A percentile compares a stretch with the other conserved stretches of the same genome.
These are phyloP conservation scores for Cheilosia vulpina DNA, from an alignment of 2,888 invertebrate species.

Conservation along the genomic window DNA sequence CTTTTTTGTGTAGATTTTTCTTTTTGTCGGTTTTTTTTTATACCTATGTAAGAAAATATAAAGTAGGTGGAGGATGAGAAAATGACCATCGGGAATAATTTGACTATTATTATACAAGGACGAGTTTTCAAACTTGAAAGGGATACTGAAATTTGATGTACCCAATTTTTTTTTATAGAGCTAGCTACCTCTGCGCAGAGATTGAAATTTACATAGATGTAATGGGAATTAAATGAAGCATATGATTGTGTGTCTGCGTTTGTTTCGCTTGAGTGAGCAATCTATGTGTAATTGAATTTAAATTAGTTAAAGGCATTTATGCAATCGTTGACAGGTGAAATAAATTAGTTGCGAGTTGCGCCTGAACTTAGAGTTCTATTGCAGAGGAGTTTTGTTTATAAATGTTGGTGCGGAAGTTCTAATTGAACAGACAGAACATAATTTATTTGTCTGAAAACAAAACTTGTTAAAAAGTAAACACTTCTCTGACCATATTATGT, in stretches of 20 bases:
- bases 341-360: too few species aligned
- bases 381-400: too few species aligned
- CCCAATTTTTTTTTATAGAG: neutral
- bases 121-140: conserved; percentile 51
- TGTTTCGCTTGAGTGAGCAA: neutral
- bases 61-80: conserved; percentile 53
- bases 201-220: conserved; percentile 26
- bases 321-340: neutral
- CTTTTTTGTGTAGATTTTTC: conserved; percentile 32
- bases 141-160: conserved; percentile 54
- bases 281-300: neutral
- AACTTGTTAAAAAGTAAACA: too few species aligned
- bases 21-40: conserved; percentile 11
- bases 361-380: too few species aligned
- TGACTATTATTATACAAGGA: conserved; percentile 64
- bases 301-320: neutral
- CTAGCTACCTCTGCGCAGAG: conserved; percentile 13
- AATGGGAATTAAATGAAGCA: conserved; percentile 2
- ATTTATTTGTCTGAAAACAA: too few species aligned
- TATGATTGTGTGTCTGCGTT: neutral
- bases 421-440: too few species aligned
- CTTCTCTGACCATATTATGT: too few species aligned
- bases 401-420: too few species aligned
- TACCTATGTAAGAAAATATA: neutral
- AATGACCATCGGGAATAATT: conserved; percentile 67